Evolutionary conservation across 2,113 vertebrate genomes (phyloP).

Genomic region (Danio rerio): DNA sequence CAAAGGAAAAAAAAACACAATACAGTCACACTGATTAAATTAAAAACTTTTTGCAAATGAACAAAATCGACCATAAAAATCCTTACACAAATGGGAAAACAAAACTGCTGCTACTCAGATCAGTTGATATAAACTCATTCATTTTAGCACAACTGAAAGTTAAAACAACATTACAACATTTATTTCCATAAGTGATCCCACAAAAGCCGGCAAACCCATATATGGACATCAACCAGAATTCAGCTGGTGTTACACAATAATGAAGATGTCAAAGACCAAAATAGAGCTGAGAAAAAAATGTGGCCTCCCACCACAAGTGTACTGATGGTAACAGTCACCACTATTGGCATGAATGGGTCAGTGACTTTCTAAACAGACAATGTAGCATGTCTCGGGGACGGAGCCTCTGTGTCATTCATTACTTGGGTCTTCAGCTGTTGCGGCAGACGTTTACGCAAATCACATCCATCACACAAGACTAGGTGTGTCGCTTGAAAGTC

Average conservation of each 20-base stretch:
- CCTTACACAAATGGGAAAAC: neutral
- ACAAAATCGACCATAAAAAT: neutral
- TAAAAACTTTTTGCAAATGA: neutral
- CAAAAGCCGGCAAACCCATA: neutral
- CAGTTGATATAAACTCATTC: neutral
- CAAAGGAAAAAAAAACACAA: too few species aligned
- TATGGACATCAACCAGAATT: neutral
- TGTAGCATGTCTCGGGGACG: constrained; percentile 44
- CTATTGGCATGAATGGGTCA: constrained; percentile 53
- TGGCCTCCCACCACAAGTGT: constrained; percentile 28
- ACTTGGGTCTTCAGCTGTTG: constrained; percentile 38
- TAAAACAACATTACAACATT: constrained; percentile 26
- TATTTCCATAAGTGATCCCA: constrained; percentile 10
- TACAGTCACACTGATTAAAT: too few species aligned
- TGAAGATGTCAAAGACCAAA: neutral
- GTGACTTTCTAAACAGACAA: constrained; percentile 54
- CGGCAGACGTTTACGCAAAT: constrained; percentile 36
- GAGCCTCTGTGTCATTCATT: constrained; percentile 41
- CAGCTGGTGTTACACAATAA: neutral
- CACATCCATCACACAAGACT: constrained; percentile 17
- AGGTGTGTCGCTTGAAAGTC: neutral
- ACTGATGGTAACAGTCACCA: constrained; percentile 48
- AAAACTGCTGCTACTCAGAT: neutral
- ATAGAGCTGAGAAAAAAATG: neutral
- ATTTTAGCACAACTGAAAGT: constrained; percentile 20